phyloP scores from a whole-genome alignment of 2,797 vertebrate genomes.

The Halcyon leucocephala region DNA sequence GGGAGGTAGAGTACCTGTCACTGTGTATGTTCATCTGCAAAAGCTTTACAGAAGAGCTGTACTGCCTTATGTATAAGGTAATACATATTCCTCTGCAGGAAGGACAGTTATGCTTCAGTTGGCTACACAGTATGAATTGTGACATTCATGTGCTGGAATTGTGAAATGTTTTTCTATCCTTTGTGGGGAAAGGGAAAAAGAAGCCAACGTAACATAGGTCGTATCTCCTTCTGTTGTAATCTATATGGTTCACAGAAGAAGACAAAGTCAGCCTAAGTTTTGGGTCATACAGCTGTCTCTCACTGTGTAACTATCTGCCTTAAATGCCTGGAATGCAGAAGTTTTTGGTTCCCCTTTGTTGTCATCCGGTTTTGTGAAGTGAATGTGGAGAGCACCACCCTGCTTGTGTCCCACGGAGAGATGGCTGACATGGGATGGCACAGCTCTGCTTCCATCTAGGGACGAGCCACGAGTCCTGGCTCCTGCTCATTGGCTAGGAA shows the following conservation, averaged over 20 bases:
- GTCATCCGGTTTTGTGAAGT: neutral
- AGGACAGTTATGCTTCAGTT: neutral
- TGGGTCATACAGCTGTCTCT: neutral
- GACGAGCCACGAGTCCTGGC: neutral
- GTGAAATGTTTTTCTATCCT: neutral
- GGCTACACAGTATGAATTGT: neutral
- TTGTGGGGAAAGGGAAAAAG: neutral
- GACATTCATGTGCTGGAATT: neutral
- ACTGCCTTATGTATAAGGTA: neutral
- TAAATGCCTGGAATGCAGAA: neutral
- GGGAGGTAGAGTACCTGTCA: neutral
- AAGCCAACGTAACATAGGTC: neutral
- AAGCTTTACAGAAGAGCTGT: neutral
- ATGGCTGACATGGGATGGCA: neutral
- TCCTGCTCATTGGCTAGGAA: neutral
- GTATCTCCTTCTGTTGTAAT: neutral
- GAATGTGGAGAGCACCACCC: neutral
- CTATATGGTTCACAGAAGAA: neutral
- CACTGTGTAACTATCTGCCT: neutral
- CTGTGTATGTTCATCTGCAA: neutral
- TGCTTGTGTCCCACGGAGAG: accelerated
- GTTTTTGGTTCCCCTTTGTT: neutral
- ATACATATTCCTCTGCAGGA: neutral
- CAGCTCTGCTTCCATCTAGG: neutral
- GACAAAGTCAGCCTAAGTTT: neutral